phyloP scores from a whole-genome alignment of 92 coral and sea anemone genomes.

The Epizoanthus illoricatus region DNA sequence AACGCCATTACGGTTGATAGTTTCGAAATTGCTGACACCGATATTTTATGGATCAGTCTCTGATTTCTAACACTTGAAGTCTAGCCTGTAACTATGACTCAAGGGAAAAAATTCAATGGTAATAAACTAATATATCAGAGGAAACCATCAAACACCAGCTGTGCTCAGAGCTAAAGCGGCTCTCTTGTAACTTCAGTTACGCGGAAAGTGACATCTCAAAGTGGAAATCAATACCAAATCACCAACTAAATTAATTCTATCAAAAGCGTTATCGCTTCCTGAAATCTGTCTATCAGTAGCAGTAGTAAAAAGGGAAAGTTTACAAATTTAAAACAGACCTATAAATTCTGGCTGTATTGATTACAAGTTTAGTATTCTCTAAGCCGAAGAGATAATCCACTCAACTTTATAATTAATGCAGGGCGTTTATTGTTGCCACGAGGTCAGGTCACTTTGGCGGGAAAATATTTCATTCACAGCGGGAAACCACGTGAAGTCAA shows the following conservation, averaged over 20 bases:
- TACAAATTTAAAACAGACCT: neutral
- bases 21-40: too few species aligned
- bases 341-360: neutral
- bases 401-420: neutral
- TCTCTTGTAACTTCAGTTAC: too few species aligned
- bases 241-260: too few species aligned
- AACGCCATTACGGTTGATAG: too few species aligned
- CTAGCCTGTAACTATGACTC: too few species aligned
- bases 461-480: slow-evolving; percentile 28
- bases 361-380: neutral
- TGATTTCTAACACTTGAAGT: too few species aligned
- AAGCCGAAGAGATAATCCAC: neutral
- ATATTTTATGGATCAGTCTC: too few species aligned
- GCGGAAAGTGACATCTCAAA: neutral
- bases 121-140: too few species aligned
- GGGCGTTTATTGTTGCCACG: slow-evolving; percentile 33
- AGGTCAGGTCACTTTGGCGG: slow-evolving; percentile 44
- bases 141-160: too few species aligned
- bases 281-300: neutral
- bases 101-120: too few species aligned
- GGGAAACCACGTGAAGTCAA: neutral
- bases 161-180: too few species aligned
- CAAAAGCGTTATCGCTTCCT: neutral
- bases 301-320: neutral
- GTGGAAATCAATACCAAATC: slow-evolving; percentile 11